Evolutionary conservation across 92 coral and sea anemone genomes (phyloP).

Genomic region (Parazoanthus darwini): DNA sequence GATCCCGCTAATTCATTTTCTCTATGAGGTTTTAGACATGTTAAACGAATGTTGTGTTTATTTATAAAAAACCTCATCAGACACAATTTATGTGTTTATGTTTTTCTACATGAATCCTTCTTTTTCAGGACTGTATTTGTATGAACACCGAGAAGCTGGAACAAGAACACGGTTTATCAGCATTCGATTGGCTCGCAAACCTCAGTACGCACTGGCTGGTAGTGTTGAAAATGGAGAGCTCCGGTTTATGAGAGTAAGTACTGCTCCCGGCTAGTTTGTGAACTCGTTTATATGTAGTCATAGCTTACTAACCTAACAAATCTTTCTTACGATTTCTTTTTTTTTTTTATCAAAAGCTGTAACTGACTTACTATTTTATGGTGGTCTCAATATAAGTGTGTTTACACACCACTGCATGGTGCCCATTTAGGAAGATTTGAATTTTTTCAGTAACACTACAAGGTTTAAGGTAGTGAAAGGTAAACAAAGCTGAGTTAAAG

Average conservation of each 20-base stretch:
- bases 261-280: background rate
- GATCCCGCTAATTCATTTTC: too few relatives aligned
- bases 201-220: conserved; percentile 19
- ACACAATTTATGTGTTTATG: too few relatives aligned
- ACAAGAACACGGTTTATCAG: background rate
- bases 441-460: too few relatives aligned
- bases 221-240: background rate
- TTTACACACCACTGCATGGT: background rate
- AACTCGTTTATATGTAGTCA: background rate
- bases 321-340: background rate
- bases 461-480: background rate
- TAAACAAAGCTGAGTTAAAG: background rate
- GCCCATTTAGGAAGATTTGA: too few relatives aligned
- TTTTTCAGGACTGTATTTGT: background rate
- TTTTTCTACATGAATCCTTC: conserved; percentile 5
- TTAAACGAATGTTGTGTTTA: too few relatives aligned
- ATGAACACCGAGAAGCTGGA: background rate
- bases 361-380: background rate
- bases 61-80: too few relatives aligned
- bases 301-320: conserved; percentile 7
- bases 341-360: conserved; percentile 8
- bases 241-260: conserved; percentile 7
- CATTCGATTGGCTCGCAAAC: background rate
- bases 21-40: too few relatives aligned
- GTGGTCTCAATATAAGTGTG: background rate